Evolutionary conservation across 1,140 invertebrate genomes (phyloP).

Genomic region (Orussus abietinus): DNA sequence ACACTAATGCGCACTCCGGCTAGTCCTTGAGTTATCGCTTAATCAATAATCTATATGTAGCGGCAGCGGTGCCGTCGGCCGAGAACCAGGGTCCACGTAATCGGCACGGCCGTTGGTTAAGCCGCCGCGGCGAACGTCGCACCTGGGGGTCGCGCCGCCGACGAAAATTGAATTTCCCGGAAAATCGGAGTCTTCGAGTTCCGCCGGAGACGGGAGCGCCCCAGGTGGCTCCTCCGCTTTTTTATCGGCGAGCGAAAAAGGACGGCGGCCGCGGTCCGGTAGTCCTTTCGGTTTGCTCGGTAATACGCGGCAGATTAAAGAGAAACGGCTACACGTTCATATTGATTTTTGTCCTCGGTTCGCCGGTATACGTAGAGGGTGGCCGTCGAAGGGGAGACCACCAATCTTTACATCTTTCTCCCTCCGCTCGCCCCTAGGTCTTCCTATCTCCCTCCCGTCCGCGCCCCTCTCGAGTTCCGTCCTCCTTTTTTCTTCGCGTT

Average conservation of each 20-base stretch:
- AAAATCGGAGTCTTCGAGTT: too few relatives aligned
- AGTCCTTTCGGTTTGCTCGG: too few relatives aligned
- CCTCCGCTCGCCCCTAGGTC: too few relatives aligned
- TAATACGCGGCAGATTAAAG: conserved; percentile 52
- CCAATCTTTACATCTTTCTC: conserved; percentile 44
- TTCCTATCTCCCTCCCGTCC: too few relatives aligned
- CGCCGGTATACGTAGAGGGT: conserved; percentile 35
- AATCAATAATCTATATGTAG: conserved; percentile 53
- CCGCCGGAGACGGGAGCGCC: too few relatives aligned
- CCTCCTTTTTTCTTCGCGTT: conserved; percentile 25
- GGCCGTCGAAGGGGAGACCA: conserved; percentile 43
- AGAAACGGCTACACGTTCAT: conserved; percentile 56
- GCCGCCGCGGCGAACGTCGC: conserved; percentile 41
- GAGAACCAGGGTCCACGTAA: conserved; percentile 42
- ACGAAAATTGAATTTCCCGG: too few relatives aligned
- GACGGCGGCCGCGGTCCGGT: conserved; percentile 11
- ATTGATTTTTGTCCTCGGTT: conserved; percentile 55
- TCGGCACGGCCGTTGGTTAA: conserved; percentile 37
- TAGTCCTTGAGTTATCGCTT: conserved; percentile 54
- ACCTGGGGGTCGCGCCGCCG: conserved; percentile 37
- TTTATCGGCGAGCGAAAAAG: conserved; percentile 2
- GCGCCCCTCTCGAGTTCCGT: conserved; percentile 11
- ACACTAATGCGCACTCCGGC: conserved; percentile 48
- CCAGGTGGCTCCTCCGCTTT: too few relatives aligned
- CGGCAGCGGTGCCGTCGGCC: conserved; percentile 35